Evolutionary conservation across 1,140 invertebrate species (phyloP), one percentile per base, ranked within the genome.

Genomic region (Paracyclopina nana): DNA sequence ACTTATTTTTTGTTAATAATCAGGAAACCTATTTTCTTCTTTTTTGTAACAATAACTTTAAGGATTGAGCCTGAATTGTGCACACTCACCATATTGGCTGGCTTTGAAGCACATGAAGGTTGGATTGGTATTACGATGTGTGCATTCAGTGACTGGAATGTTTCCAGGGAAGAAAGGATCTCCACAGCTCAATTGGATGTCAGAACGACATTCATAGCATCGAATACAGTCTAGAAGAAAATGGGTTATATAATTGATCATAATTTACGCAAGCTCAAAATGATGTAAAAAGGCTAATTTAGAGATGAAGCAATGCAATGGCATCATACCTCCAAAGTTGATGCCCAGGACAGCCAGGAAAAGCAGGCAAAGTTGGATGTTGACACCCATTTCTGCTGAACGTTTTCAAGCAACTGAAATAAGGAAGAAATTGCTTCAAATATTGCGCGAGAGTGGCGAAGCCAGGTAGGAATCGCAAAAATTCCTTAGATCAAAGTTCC

Each of bases 21-120:
- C n/a, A n/a, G n/a, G n/a, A n/a, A n/a, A n/a, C n/a, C n/a, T n/a
- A n/a, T n/a, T n/a, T n/a, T n/a, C n/a, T n/a, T n/a, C n/a, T n/a
- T n/a, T n/a, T n/a, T n/a, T n/a, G n/a, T n/a, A n/a, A n/a, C n/a
- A n/a, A n/a, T n/a, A n/a, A n/a, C n/a, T n/a, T n/a, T n/a, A n/a
- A n/a, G n/a, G n/a, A n/a, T n/a, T n/a, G n/a, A n/a, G n/a, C n/a
- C n/a, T n/a, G n/a, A n/a, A n/a, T n/a, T n/a, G n/a, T n/a, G n/a
- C n/a, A n/a, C n/a, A n/a, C 42, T 44, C 24, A 44, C 42, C 24
- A 14, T 20, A 44, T 20, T 44, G 16, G n/a, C 12, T 18, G 5
- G 42, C 42, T 25, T 44, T 44, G 24, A 20, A 44, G 42, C 42
- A 44, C 24, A 44, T 20, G 12, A 20, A 44, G 3, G 42, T 44